Evolutionary conservation across 2,797 vertebrate species (phyloP).

Genomic region (Mus minutoides): DNA sequence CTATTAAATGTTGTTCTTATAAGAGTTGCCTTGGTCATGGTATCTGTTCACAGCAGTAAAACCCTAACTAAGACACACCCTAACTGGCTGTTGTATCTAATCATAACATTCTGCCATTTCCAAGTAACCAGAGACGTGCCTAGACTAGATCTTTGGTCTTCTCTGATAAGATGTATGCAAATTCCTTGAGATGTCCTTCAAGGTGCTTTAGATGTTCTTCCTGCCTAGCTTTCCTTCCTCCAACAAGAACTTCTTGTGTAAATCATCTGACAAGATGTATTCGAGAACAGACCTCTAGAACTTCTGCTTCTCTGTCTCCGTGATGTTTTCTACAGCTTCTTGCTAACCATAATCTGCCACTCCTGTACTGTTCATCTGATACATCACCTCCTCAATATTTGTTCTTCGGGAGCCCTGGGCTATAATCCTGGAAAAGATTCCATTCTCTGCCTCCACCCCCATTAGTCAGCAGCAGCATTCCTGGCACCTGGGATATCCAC

Average conservation of each 20-base stretch:
- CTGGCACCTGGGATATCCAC: not conserved
- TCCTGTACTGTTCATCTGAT: constrained; percentile 32
- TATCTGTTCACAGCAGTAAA: not conserved
- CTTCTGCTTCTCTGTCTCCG: not conserved
- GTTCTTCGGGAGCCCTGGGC: constrained; percentile 10
- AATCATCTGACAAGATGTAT: not conserved
- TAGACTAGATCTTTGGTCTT: not conserved
- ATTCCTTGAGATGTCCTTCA: not conserved
- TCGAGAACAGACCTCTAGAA: not conserved
- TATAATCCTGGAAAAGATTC: not conserved
- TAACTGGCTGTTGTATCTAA: not conserved
- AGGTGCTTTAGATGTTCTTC: not conserved
- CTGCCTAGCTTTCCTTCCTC: not conserved
- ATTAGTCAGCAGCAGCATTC: constrained; percentile 50
- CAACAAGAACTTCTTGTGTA: not conserved
- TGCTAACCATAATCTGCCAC: constrained; percentile 31
- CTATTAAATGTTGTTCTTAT: not conserved
- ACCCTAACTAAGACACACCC: not conserved
- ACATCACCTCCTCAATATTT: constrained; percentile 45
- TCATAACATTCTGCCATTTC: not conserved
- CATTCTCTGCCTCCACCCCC: constrained; percentile 45
- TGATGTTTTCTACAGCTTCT: not conserved
- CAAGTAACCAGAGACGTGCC: not conserved
- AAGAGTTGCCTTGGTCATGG: not conserved
- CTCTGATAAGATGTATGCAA: not conserved